Base-by-base conservation (phyloP, 1,140 invertebrate species). In the Triops cancriformis region DNA sequence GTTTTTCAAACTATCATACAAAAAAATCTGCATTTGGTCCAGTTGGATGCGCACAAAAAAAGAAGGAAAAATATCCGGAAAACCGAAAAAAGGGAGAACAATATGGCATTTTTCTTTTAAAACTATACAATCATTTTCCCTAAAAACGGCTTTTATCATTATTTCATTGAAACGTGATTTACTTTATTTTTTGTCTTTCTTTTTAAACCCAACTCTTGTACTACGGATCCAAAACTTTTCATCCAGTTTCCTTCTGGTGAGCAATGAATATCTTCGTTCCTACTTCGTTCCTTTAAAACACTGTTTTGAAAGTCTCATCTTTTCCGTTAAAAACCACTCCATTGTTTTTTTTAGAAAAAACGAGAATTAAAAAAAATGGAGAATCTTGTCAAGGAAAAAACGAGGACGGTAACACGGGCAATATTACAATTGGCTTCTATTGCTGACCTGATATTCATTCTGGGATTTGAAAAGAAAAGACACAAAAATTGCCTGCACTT, bases 1-100 rank as follows among this genome's bases (percentile, higher is more conserved):
- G 51, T 64, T 64, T 64, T 64, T 64, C 51, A 64, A 37, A 64
- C 51, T 64, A 64, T 64, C 51, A 64, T 64, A 64, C 51, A 64
- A 64, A 64, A 7, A 64, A 64, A 64, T 64, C 51, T 64, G 51
- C 51, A 64, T 64, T 64, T 64, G 51, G 51, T 64, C 51, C 51
- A 64, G 51, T 64, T 64, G 51, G 23, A 64, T 64, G 51, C 51
- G 51, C 51, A 23, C 51, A 64, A 64, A 23, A 64, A 64, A 64
- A 64, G 31, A 37, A 37, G 7, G 7, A 37, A 37, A 37, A 37
- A 37, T 37, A 64, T 64, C 51, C 51, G 51, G 51, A 64, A 37
- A 64, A 64, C 51, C 51, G 51, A 64, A 64, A 64, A 64, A 18
- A 64, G 51, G 51, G 51, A n/a, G 31, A 37, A 64, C 51, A 64